Conservation (phyloP, 2,797 vertebrate species). For the Heliangelus exortis region DNA sequence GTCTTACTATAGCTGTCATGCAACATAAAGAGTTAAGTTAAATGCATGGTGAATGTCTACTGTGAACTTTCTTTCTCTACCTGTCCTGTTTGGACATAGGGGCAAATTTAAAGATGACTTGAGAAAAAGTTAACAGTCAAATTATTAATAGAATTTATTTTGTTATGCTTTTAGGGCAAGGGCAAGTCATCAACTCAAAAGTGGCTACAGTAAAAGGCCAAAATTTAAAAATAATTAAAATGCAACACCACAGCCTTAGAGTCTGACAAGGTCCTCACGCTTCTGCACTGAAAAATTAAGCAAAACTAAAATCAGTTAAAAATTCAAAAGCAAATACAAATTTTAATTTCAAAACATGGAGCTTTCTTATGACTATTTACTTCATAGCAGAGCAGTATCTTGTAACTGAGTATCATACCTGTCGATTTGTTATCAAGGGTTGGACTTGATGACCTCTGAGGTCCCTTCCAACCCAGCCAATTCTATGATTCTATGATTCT, state of each 20-base stretch:
- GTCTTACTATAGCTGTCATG: not conserved
- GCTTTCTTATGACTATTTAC: not conserved
- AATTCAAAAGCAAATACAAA: not conserved
- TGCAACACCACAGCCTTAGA: not conserved
- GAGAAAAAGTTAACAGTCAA: not conserved
- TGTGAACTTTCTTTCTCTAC: not conserved
- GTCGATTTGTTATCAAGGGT: too few species aligned
- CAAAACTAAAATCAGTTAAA: not conserved
- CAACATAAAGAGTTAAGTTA: not conserved
- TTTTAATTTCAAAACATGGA: not conserved
- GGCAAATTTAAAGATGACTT: not conserved
- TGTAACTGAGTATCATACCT: not conserved
- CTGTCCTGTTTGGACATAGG: not conserved
- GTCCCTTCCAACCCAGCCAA: too few species aligned
- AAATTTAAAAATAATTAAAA: not conserved
- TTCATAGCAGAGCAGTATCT: not conserved
- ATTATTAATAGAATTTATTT: not conserved
- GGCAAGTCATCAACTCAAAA: not conserved
- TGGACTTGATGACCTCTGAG: too few species aligned
- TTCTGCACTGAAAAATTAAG: not conserved
- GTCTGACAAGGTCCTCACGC: not conserved
- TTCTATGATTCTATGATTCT: too few species aligned
- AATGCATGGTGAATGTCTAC: not conserved
- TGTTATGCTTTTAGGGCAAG: not conserved
- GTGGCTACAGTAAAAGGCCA: not conserved